These are phyloP conservation scores for Cottus gobio DNA, from an alignment of 2,113 vertebrate genomes.

Conservation along the genomic window DNA sequence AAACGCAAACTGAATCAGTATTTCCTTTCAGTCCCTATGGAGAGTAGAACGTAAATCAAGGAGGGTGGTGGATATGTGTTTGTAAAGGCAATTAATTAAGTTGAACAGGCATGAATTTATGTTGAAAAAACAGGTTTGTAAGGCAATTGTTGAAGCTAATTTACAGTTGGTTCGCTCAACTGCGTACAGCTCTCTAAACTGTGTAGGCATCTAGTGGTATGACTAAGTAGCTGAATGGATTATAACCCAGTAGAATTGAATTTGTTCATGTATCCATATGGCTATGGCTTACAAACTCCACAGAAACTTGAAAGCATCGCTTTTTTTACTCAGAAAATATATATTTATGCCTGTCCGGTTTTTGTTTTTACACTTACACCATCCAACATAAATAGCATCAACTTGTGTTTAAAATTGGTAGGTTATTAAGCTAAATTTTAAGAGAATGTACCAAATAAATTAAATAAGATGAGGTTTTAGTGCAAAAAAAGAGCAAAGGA, in stretches of 20 bases:
- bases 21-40: slow-evolving; percentile 68
- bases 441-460: slow-evolving; percentile 59
- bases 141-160: slow-evolving; percentile 76
- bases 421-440: slow-evolving; percentile 24
- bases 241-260: slow-evolving; percentile 43
- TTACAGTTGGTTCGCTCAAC: slow-evolving; percentile 66
- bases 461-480: slow-evolving; percentile 76
- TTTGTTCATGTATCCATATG: slow-evolving; percentile 51
- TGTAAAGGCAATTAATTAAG: slow-evolving; percentile 83
- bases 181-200: slow-evolving; percentile 69
- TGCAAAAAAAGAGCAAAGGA: slow-evolving; percentile 84
- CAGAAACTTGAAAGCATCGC: slow-evolving; percentile 8
- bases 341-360: slow-evolving; percentile 37
- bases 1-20: slow-evolving; percentile 76
- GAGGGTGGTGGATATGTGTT: slow-evolving; percentile 64
- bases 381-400: slow-evolving; percentile 37
- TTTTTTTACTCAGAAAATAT: slow-evolving; percentile 34
- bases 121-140: slow-evolving; percentile 66
- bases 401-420: slow-evolving; percentile 27
- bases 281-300: slow-evolving; percentile 37
- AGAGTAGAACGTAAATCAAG: slow-evolving; percentile 61
- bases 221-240: slow-evolving; percentile 68
- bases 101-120: slow-evolving; percentile 81
- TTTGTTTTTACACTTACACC: slow-evolving; percentile 44
- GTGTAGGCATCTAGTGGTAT: slow-evolving; percentile 78